Percentiles rank a stretch among this genome's conserved stretches.
phyloP scores from a whole-genome alignment of 2,113 vertebrate genomes.

The Gambusia affinis region DNA sequence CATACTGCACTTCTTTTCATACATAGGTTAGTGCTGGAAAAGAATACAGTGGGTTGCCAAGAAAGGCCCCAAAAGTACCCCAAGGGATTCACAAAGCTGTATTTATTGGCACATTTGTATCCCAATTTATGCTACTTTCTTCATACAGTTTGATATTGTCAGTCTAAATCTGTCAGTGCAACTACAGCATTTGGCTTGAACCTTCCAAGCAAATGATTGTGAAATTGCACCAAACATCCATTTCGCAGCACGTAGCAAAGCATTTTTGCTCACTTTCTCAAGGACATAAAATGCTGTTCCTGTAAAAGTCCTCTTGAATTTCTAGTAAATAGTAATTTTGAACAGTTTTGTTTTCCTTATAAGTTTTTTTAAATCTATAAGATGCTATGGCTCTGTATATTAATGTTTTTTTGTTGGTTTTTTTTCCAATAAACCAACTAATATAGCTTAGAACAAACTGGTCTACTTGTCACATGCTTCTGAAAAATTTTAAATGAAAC shows the following conservation, averaged over 20 bases:
- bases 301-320: not conserved
- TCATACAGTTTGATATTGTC: constrained; percentile 25
- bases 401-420: too few relatives aligned
- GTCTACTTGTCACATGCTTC: too few relatives aligned
- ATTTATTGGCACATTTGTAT: constrained; percentile 48
- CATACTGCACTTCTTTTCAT: constrained; percentile 38
- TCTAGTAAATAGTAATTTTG: not conserved
- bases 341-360: too few relatives aligned
- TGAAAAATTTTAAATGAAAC: too few relatives aligned
- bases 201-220: constrained; percentile 16
- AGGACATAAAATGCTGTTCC: not conserved
- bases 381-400: too few relatives aligned
- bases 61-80: constrained; percentile 32
- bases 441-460: too few relatives aligned
- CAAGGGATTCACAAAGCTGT: constrained; percentile 43
- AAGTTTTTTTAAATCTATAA: too few relatives aligned
- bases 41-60: constrained; percentile 48
- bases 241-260: not conserved
- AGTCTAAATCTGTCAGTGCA: constrained; percentile 39
- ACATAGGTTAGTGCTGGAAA: constrained; percentile 51
- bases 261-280: not conserved
- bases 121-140: constrained; percentile 20
- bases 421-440: too few relatives aligned
- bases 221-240: constrained; percentile 17
- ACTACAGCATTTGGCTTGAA: not conserved